Conservation (phyloP, 2,888 invertebrate species). For the Fabriciana adippe region DNA sequence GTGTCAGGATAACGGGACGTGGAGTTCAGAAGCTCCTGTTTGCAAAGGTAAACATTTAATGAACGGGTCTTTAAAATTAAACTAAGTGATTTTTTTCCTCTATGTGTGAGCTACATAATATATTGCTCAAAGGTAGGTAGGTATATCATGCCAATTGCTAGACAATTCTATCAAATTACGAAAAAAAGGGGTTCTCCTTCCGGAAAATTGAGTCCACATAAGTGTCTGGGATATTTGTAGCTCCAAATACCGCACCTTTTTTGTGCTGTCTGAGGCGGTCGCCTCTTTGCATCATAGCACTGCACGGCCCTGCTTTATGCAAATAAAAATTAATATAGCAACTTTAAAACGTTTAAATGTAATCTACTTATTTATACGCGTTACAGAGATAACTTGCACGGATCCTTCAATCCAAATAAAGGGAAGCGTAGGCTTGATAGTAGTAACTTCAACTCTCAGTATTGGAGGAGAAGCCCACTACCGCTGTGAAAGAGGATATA, state of each 20-base stretch:
- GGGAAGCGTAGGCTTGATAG: conserved; percentile 80
- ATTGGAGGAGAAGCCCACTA: conserved; percentile 92
- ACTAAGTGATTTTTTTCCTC: not conserved
- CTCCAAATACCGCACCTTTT: too few species aligned
- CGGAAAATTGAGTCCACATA: too few species aligned
- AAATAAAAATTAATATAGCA: not conserved
- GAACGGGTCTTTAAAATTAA: not conserved
- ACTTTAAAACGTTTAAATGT: not conserved
- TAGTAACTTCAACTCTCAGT: conserved; percentile 85
- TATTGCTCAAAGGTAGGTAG: too few species aligned
- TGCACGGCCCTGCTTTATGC: not conserved
- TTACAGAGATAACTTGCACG: conserved; percentile 88
- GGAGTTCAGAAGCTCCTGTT: conserved; percentile 92
- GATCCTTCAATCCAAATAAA: conserved; percentile 83
- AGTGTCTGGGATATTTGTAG: too few species aligned
- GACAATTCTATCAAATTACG: too few species aligned
- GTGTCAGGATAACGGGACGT: conserved; percentile 94
- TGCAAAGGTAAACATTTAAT: conserved; percentile 85
- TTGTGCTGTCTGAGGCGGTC: too few species aligned
- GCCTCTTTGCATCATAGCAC: too few species aligned
- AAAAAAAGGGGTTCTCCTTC: too few species aligned
- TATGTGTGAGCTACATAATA: not conserved
- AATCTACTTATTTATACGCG: not conserved
- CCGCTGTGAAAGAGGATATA: conserved; percentile 91
- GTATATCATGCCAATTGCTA: too few species aligned